Base-by-base conservation (phyloP, 2,888 invertebrate species). In the Notocelia uddmanniana region DNA sequence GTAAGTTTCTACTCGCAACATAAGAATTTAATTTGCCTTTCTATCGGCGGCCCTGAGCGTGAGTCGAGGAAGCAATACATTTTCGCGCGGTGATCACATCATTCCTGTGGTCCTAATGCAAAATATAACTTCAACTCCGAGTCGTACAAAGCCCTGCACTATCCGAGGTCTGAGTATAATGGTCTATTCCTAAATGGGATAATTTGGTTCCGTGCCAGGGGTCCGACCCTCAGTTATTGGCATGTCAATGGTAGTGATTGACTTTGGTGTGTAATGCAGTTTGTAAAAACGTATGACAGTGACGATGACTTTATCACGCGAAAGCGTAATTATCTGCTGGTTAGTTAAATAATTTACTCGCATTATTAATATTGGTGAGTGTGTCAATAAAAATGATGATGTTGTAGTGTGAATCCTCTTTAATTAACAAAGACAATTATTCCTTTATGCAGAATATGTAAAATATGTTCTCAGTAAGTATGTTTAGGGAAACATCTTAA, bases 81-180 rank as follows among this genome's bases (percentile, higher is more conserved):
- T 86, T 91, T 91, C 90, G 92, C 92, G 90, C 89, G 90, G 81
- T 88, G 88, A 90, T 91, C 83, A 84, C 81, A 82, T 80, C 85
- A 88, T 90, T 92, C 92, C 92, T 84, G 76, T 60, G 60, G 59
- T 64, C 57, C 58, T 52, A n/a, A 54, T 66, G 23, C 64, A 72
- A 67, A 72, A 72, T 26, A n/a, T 68, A 50, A 72, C 54, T 54
- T 57, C 68, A 50, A 15, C 72, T 54, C 55, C 26, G 19, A n/a
- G 1, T 50, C 6, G 19, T 15, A 68, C 8, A n/a, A 13, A 10
- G 15, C 11, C n/a, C 10, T 5, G 55, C 68, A 9, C 26, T 18
- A 15, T 18, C 19, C 1, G 11, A 52, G 54, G 13, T 10, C 34
- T 26, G 26, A 1, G 23, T 68, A 50, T 19, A 26, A 48, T 37